Percentiles rank a stretch among this genome's conserved stretches.
Conservation (phyloP, 2,888 invertebrate species). For the Apodemia zela region DNA sequence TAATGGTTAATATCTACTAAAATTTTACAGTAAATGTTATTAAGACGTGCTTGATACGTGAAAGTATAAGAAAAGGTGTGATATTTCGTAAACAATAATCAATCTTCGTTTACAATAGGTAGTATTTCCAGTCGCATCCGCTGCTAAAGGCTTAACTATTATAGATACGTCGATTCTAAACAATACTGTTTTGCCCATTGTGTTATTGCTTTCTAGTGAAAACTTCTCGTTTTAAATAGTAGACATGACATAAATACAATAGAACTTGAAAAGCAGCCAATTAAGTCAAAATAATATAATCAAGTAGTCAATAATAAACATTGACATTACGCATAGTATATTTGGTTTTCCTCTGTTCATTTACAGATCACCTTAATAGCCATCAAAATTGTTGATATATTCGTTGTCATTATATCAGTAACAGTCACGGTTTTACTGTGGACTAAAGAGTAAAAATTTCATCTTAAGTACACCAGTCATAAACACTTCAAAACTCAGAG, state of each 20-base stretch:
- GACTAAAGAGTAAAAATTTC: background rate
- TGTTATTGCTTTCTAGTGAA: constrained; percentile 56
- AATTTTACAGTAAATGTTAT: background rate
- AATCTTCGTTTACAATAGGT: constrained; percentile 28
- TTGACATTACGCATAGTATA: no score
- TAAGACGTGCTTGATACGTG: background rate
- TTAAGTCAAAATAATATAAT: no score
- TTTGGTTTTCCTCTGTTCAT: no score
- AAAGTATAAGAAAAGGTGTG: constrained; percentile 10
- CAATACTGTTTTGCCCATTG: constrained; percentile 55
- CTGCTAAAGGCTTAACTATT: constrained; percentile 37
- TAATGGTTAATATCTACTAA: background rate
- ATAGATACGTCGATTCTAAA: constrained; percentile 55
- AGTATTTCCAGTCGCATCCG: constrained; percentile 27
- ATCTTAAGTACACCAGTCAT: background rate
- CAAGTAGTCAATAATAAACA: no score
- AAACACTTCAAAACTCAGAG: background rate
- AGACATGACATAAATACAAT: background rate
- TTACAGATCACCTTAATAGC: no score
- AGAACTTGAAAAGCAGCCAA: no score
- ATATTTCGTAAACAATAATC: constrained; percentile 20
- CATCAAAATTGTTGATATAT: no score
- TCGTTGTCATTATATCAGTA: no score
- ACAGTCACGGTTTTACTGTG: no score
- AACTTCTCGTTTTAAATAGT: background rate